phyloP scores from a whole-genome alignment of 2,888 invertebrate species.

The Brassicogethes aeneus region DNA sequence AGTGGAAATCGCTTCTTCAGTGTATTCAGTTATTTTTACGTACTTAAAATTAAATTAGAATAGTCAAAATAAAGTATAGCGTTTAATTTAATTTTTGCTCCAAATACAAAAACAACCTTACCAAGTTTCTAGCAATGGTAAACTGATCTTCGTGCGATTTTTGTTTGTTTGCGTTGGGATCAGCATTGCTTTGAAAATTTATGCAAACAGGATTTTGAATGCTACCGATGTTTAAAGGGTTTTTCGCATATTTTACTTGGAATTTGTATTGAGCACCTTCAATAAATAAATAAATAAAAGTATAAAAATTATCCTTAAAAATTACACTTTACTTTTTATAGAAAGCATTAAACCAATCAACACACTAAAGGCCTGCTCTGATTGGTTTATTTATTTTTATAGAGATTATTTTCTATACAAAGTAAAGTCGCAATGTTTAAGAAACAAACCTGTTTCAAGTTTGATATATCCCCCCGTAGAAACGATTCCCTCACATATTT shows the following conservation, averaged over 20 bases:
- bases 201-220: constrained; percentile 45
- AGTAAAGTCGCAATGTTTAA: too few species aligned
- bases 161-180: too few species aligned
- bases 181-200: constrained; percentile 33
- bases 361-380: too few species aligned
- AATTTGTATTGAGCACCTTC: constrained; percentile 30
- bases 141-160: constrained; percentile 33
- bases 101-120: constrained; percentile 24
- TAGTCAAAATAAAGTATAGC: constrained; percentile 5
- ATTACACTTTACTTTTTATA: too few species aligned
- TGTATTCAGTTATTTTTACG: constrained; percentile 26
- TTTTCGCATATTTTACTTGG: constrained; percentile 26
- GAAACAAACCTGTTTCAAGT: neutral
- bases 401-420: too few species aligned
- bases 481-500: neutral
- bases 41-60: constrained; percentile 26
- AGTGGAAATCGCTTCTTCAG: constrained; percentile 6
- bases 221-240: constrained; percentile 35
- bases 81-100: constrained; percentile 1
- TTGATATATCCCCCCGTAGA: neutral
- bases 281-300: constrained; percentile 12
- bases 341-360: too few species aligned
- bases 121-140: constrained; percentile 42
- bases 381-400: too few species aligned
- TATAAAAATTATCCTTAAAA: constrained; percentile 6